Conservation (phyloP, 2,113 vertebrate genomes). For the Hucho hucho region DNA sequence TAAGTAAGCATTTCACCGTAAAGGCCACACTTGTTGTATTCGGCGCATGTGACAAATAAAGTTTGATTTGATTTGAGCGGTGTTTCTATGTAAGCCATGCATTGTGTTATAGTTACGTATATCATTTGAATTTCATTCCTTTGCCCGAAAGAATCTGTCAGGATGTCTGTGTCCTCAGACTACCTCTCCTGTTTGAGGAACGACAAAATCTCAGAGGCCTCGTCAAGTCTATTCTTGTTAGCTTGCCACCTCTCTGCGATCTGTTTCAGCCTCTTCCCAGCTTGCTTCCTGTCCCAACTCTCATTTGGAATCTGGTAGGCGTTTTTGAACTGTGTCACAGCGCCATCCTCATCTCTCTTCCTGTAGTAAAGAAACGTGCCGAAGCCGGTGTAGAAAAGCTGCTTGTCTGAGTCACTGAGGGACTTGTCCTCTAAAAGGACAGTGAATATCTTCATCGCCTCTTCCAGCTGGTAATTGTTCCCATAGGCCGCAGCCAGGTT, state of each 20-base stretch:
- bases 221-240: not conserved
- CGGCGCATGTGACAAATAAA: no score
- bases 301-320: slow-evolving; percentile 28
- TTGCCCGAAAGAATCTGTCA: slow-evolving; percentile 16
- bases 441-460: slow-evolving; percentile 34
- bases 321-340: slow-evolving; percentile 32
- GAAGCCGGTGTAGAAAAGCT: slow-evolving; percentile 22
- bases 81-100: no score
- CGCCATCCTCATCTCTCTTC: slow-evolving; percentile 21
- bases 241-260: slow-evolving; percentile 22
- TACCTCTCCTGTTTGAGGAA: slow-evolving; percentile 24
- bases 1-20: no score
- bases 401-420: slow-evolving; percentile 27
- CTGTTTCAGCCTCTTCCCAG: not conserved
- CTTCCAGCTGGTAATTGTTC: slow-evolving; percentile 8
- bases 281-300: slow-evolving; percentile 1
- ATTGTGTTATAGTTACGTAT: not conserved
- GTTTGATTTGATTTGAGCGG: no score
- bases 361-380: slow-evolving; percentile 34
- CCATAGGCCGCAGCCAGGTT: slow-evolving; percentile 39
- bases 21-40: no score
- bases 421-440: not conserved
- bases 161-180: slow-evolving; percentile 3
- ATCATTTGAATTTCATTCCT: slow-evolving; percentile 21
- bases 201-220: slow-evolving; percentile 35